Base-by-base conservation (phyloP, 1,140 invertebrate species). In the Notospermus geniculatus region DNA sequence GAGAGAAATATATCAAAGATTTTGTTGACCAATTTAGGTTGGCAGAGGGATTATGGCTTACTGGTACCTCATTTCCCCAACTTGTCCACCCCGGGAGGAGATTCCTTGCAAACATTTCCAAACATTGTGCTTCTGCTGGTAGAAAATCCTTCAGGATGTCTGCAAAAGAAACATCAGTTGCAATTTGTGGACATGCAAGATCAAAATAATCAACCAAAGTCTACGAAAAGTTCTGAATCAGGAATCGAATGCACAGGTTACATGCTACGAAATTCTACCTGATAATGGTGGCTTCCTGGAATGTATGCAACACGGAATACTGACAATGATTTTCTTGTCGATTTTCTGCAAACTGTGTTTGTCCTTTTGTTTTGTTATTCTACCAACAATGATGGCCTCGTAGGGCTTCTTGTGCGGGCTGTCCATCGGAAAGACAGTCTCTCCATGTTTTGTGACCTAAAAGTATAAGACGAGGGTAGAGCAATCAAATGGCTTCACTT, bases 61-160 rank as follows among this genome's bases (percentile, higher is more conserved):
- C n/a, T n/a, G n/a, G n/a, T 69, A 92, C 91, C 82, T 96, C 91
- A 71, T 90, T 86, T 4, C 93, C 93, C 76, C 88, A 86, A 75
- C 90, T 91, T 1, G 89, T 91, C 82, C 90, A 95, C 15, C 85
- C 80, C 0, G 93, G 92, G 41, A 91, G 81, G 52, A 96, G 84
- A 76, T 92, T 93, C 61, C 93, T 84, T 1, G 93, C 92, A 84
- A 95, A 97, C 45, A 97, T 73, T 82, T 97, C 94, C 64, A 95
- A 81, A 73, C 88, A 89, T 41, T 86, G 83, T 15, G 88, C 84
- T 23, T 86, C 77, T 13, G 65, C 59, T 32, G 83, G 81, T 5
- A 91, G 60, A 79, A 84, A 90, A 7, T 75, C 58, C 71, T 80
- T 79, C 52, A 92, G 72, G 39, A 91, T 70, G 75, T 90, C 89